phyloP scores from a whole-genome alignment of 2,113 vertebrate species.

The Poeciliopsis prolifica region DNA sequence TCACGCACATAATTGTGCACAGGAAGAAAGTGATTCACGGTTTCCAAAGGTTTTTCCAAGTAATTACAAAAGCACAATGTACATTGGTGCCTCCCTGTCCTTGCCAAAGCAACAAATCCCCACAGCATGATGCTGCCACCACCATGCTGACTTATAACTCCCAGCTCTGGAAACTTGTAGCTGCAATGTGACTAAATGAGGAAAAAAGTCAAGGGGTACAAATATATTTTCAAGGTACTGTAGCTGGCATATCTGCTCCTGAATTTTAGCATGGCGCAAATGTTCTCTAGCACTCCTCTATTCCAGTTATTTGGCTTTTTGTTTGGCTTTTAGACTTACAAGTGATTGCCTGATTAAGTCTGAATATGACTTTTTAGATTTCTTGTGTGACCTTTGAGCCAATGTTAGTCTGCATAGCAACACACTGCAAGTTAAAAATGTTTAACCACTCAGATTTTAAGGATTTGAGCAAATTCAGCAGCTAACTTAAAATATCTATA shows the following conservation, averaged over 20 bases:
- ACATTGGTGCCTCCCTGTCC: not conserved
- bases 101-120: not conserved
- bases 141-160: not conserved
- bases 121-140: not conserved
- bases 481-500: slow-evolving; percentile 9
- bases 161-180: not conserved
- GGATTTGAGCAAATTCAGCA: slow-evolving; percentile 13
- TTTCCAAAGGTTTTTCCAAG: too few species aligned
- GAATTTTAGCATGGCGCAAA: not conserved
- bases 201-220: not conserved
- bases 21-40: too few species aligned
- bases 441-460: not conserved
- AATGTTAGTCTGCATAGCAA: slow-evolving; percentile 36
- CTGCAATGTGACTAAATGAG: not conserved
- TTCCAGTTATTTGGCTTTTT: not conserved
- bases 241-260: not conserved
- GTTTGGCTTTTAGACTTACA: not conserved
- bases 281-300: not conserved
- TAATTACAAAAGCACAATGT: not conserved
- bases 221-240: not conserved
- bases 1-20: too few species aligned
- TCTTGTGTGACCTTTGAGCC: slow-evolving; percentile 7
- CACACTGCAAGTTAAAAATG: slow-evolving; percentile 4
- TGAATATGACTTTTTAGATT: not conserved
- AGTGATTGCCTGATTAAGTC: not conserved